Conservation (phyloP, 1,140 invertebrate species). For the Psilanteris sp. region DNA sequence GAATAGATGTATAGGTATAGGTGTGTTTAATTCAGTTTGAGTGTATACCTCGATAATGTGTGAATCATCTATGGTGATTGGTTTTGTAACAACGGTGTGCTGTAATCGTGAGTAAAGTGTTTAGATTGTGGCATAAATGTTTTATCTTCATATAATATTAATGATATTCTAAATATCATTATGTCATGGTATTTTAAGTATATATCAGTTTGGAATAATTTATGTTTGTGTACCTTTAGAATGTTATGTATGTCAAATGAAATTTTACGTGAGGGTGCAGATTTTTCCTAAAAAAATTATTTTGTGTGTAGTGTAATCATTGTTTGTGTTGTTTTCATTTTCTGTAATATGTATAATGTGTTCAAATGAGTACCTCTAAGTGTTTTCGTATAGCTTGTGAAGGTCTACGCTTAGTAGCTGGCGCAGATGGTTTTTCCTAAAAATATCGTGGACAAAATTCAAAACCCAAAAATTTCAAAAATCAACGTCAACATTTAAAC, state of each 20-base stretch:
- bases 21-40: no score
- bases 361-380: slow-evolving; percentile 30
- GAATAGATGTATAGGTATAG: no score
- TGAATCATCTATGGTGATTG: slow-evolving; percentile 23
- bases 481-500: no score
- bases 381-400: slow-evolving; percentile 24
- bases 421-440: slow-evolving; percentile 20
- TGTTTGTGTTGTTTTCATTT: no score
- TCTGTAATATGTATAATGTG: no score
- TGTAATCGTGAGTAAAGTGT: slow-evolving; percentile 32
- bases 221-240: slow-evolving; percentile 38
- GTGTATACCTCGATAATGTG: slow-evolving; percentile 33
- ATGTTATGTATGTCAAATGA: slow-evolving; percentile 51
- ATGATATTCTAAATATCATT: no score
- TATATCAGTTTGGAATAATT: no score
- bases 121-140: no score
- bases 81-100: slow-evolving; percentile 53
- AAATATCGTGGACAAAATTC: slow-evolving; percentile 26
- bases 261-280: slow-evolving; percentile 31
- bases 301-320: no score
- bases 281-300: slow-evolving; percentile 38
- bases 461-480: slow-evolving; percentile 17
- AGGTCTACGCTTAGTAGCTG: slow-evolving; percentile 8
- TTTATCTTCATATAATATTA: no score
- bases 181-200: no score